Conservation (phyloP, 1,140 invertebrate genomes). For the Steinernema feltiae region DNA sequence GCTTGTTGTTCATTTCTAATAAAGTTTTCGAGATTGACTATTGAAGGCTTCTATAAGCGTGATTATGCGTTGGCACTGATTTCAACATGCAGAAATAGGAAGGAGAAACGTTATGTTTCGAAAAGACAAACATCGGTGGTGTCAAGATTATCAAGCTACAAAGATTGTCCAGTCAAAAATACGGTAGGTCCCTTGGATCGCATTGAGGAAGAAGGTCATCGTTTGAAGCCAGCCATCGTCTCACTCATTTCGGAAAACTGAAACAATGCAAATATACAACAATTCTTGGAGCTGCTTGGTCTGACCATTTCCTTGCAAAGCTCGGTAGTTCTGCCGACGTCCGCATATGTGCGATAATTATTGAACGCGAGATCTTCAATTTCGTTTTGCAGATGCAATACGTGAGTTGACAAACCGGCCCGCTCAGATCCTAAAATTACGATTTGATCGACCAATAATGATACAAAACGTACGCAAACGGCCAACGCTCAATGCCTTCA, state of each 20-base stretch:
- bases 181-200: too few species aligned
- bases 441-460: not conserved
- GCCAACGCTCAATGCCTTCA: not conserved
- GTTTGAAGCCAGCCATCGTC: constrained; percentile 19
- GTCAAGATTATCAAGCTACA: too few species aligned
- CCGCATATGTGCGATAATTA: constrained; percentile 57
- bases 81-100: too few species aligned
- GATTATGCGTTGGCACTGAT: too few species aligned
- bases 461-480: not conserved
- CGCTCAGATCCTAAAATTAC: not conserved
- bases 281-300: not conserved
- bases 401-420: not conserved
- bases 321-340: constrained; percentile 56
- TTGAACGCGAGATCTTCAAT: constrained; percentile 56
- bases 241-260: constrained; percentile 38
- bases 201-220: too few species aligned
- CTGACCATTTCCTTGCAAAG: constrained; percentile 54
- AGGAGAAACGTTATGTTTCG: too few species aligned
- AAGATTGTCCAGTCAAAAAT: too few species aligned
- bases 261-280: constrained; percentile 20
- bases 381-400: constrained; percentile 18
- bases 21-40: too few species aligned
- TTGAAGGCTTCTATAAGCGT: too few species aligned
- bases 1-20: too few species aligned
- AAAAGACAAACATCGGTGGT: too few species aligned